A percentile compares a stretch with the other conserved stretches of the same genome.
These are phyloP conservation scores for Mixornis gularis DNA, from an alignment of 2,113 vertebrate species.

Conservation along the genomic window DNA sequence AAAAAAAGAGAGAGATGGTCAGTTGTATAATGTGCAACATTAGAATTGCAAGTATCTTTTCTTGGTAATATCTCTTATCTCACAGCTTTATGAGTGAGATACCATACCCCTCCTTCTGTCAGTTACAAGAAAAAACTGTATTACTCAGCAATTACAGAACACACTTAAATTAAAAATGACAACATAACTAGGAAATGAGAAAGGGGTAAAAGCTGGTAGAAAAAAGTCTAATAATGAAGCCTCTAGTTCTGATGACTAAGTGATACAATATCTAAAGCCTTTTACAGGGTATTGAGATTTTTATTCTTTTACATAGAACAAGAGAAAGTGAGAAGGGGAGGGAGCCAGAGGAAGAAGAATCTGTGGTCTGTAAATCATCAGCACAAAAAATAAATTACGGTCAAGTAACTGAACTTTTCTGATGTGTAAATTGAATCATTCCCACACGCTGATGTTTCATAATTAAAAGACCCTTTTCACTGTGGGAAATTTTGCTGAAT, in stretches of 20 bases:
- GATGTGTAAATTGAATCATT: constrained; percentile 63
- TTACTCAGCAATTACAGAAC: constrained; percentile 3
- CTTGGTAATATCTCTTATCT: neutral
- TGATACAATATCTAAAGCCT: neutral
- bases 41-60: neutral
- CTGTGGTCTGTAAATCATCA: constrained; percentile 50
- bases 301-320: neutral
- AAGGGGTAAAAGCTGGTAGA: neutral
- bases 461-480: constrained; percentile 66
- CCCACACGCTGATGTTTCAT: constrained; percentile 52
- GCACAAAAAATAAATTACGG: constrained; percentile 58
- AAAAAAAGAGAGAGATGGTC: neutral
- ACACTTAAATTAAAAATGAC: constrained; percentile 15
- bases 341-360: neutral
- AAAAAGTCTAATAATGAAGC: neutral
- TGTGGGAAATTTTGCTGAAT: constrained; percentile 56
- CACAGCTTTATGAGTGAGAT: neutral
- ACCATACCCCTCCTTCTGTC: neutral
- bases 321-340: neutral
- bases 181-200: neutral
- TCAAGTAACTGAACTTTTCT: constrained; percentile 53
- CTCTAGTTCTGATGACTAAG: neutral
- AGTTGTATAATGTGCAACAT: neutral
- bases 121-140: neutral
- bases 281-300: neutral